A percentile compares a stretch with the other conserved stretches of the same genome.
Conservation (phyloP, 2,797 vertebrate genomes). For the Sebastes iracundus region DNA sequence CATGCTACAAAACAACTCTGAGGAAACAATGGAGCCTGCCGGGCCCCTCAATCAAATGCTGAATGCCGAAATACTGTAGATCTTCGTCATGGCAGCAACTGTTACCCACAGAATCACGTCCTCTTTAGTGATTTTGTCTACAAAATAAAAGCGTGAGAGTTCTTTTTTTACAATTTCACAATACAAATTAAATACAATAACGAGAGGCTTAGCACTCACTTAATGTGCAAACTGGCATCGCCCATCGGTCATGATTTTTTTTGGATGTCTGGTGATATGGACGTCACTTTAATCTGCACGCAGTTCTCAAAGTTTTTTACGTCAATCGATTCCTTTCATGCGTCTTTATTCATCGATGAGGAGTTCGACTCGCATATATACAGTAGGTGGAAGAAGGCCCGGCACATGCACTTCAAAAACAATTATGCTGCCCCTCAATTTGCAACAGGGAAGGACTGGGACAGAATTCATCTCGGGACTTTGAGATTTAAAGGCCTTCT, state of each 20-base stretch:
- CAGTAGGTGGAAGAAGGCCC: too few relatives aligned
- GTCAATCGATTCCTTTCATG: neutral
- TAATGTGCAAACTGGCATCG: neutral
- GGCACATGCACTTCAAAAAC: neutral
- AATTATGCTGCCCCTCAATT: neutral
- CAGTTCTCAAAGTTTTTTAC: neutral
- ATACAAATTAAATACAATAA: neutral
- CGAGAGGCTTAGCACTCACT: neutral
- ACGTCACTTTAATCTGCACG: too few relatives aligned
- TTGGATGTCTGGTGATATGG: too few relatives aligned
- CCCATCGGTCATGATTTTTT: too few relatives aligned
- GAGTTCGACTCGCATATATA: too few relatives aligned
- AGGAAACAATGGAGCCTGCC: neutral
- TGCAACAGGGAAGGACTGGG: too few relatives aligned
- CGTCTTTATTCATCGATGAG: too few relatives aligned
- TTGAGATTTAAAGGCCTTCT: too few relatives aligned
- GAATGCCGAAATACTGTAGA: neutral
- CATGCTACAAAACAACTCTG: neutral
- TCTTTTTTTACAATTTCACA: neutral
- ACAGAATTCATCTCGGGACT: too few relatives aligned
- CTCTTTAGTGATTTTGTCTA: neutral
- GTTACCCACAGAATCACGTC: neutral
- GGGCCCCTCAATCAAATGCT: neutral
- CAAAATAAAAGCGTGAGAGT: neutral
- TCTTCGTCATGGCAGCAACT: neutral